Base-by-base conservation (phyloP, 1,140 invertebrate genomes). In the Elymnias hypermnestra region DNA sequence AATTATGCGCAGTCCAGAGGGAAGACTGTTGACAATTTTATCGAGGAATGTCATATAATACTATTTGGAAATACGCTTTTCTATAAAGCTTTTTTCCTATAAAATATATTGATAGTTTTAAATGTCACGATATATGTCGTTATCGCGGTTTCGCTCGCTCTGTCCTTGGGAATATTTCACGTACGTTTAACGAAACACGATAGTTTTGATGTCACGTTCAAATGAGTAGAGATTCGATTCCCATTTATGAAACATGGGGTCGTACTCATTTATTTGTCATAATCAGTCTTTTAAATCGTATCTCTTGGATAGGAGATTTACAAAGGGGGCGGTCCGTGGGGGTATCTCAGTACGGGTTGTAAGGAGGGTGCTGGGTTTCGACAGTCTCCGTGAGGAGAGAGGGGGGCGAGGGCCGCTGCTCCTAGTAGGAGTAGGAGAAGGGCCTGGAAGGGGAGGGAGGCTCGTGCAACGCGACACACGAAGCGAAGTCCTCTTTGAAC, bases 361-460 rank as follows among this genome's bases (percentile, higher is more conserved):
- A 98, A 89, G 0, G 90, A 90, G 49, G 97, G 92, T 48, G 91
- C 95, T 69, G 96, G 95, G 46, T 91, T 90, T 55, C 95, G 87
- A 73, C 92, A 92, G 62, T 92, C 93, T 51, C 96, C 93, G 10
- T 29, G 6, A 82, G 95, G 94, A 54, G 91, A 90, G 67, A 92
- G 90, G 35, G 96, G 96, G 23, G 97, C 91, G 54, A 98, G 87
- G 18, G 94, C 93, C 25, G 95, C 95, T 44, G 94, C 92, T 39
- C 95, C 96, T 60, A 98, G 89, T 59, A 98, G 88, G 43, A 98
- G 87, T 59, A 97, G 87, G 88, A 97, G 93, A 50, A 98, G 83
- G 21, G 95, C 94, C 84, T 97, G 94, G 68, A 98, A 94, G 17
- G 96, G 96, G 49, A 98, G 86, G 7, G 96, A 97, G 21, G 95